phyloP scores from a whole-genome alignment of 2,113 vertebrate species.

The Anolis carolinensis region DNA sequence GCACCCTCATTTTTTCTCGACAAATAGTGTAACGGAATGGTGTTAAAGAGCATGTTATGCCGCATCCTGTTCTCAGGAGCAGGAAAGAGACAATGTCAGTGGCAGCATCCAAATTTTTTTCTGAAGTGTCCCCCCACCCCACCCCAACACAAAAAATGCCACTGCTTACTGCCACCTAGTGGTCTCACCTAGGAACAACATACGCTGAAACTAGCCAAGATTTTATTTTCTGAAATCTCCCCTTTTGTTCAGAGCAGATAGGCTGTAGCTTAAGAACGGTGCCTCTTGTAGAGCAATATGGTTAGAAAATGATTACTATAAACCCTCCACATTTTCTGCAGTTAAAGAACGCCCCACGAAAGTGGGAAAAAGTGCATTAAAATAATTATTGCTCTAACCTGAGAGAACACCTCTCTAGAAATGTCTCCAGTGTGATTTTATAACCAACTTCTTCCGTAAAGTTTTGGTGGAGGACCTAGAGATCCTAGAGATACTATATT shows the following conservation, averaged over 20 bases:
- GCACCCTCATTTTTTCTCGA: background rate
- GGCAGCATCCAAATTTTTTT: background rate
- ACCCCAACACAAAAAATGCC: background rate
- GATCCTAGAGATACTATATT: too few species aligned
- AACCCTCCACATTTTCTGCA: too few species aligned
- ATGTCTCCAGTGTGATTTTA: too few species aligned
- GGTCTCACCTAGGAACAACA: background rate
- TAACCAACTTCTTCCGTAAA: too few species aligned
- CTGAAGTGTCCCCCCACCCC: background rate
- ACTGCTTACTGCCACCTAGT: slow-evolving; percentile 24
- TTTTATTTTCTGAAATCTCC: background rate
- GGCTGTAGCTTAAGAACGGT: background rate
- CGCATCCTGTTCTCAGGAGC: background rate
- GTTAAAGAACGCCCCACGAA: too few species aligned
- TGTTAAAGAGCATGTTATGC: background rate
- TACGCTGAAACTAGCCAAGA: background rate
- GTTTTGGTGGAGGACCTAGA: too few species aligned
- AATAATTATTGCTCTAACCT: too few species aligned
- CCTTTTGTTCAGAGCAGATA: background rate
- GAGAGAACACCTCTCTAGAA: too few species aligned
- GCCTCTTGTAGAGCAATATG: background rate
- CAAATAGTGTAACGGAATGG: background rate
- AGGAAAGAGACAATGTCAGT: background rate
- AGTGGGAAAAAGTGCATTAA: too few species aligned
- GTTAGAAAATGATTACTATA: background rate